Evolutionary conservation across 2,888 invertebrate genomes (phyloP), one percentile per base, ranked within the genome.

Genomic region (Limenitis camilla): DNA sequence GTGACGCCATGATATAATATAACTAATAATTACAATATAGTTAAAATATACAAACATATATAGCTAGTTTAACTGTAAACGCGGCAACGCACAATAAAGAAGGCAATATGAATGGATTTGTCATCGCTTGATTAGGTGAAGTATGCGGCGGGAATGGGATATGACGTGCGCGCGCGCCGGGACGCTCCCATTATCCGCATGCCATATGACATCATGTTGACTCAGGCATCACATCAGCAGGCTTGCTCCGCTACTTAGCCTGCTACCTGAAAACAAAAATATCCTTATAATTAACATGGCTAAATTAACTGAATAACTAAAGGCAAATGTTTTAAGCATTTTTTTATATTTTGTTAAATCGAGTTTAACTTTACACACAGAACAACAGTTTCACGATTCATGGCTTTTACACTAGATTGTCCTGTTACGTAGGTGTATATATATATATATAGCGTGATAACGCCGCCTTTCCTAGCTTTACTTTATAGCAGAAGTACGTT

Each of bases 71-170:
- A 43, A 44, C 27, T 67, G 66, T 68, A 68, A 74, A 72, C 72
- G 73, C 68, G 67, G 71, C 69, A 68, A 71, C 67, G 58, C 64
- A 75, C 71, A 73, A 76, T 76, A 71, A 69, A 69, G 69, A 69
- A 49, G 46, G 50, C 44, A 70, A 71, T 74, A 76, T 81, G 84
- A 83, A 83, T 82, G 81, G 76, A 73, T 76, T 78, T 81, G 85
- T 85, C 85, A 84, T 81, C 81, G 81, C 85, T 81, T 78, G 77
- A 85, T 84, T 82, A 78, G 81, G 67, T 72, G 75, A 81, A 78
- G 77, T 76, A 82, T 81, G 81, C 74, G 77, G 58, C 73, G 68
- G 82, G 81, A 77, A 76, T 78, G 78, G 78, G 76, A 74, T 66
- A 75, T 78, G 80, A 75, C 75, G 76, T 67, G 64, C 56, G 64